Base-by-base conservation (phyloP, 2,797 vertebrate genomes). In the Pterois miles region DNA sequence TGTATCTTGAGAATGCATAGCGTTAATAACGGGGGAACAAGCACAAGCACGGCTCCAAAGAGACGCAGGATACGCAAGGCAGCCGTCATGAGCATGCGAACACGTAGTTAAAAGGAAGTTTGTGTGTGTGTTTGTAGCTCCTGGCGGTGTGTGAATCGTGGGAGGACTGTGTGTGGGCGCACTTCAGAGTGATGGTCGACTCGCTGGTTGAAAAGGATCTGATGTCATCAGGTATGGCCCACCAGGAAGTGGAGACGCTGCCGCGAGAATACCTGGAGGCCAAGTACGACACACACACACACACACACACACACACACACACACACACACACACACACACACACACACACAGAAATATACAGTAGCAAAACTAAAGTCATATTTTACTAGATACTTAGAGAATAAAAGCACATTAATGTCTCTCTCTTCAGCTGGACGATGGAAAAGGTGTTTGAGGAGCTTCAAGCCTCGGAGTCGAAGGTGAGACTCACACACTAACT, bases 371-470 rank as follows among this genome's bases (percentile, higher is more conserved):
- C n/a, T 27, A 14, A 16, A 8, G 59, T 18, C 12, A 8, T 40
- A 18, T 23, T 16, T 14, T 14, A 54, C 3, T 54, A 27, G 23
- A 27, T 54, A 54, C 25, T 16, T 18, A 3, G 14, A 20, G 3
- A 52, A 18, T 60, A 10, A n/a, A 36, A 38, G 0, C 22, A 27
- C 40, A 14, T 0, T 77, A 33, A 63, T 57, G 1, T 25, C 27
- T 53, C 85, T 34, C 74, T 90, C 89, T 83, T 50, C 91, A 99
- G 98, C 52, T 99, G 98, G 98, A 98, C 96, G 8, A 94, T 97
- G 93, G 98, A 99, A 83, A 98, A 96, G 59, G 97, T 99, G 77
- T 99, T 99, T 92, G 97, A 99, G 89, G 98, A 99, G 80, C 96
- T 99, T 80, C 97, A 98, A 62, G 97, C 98, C 27, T 97, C 97